Evolutionary conservation across 1,140 invertebrate species (phyloP), one percentile per base, ranked within the genome.

Genomic region (Pseudomyrmex flavicornis): DNA sequence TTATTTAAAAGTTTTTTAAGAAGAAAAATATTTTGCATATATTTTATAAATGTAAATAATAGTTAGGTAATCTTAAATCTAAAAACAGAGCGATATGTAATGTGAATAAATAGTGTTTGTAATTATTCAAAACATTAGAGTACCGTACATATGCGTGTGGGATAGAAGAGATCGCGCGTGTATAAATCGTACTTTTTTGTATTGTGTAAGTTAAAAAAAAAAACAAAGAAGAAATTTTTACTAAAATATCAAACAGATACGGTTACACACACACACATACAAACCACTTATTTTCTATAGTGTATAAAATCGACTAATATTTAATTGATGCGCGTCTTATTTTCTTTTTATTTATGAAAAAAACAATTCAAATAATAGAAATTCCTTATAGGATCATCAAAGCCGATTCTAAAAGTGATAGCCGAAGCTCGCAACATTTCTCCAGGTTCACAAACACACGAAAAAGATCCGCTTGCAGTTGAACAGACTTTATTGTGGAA

Each of bases 381-480:
- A 88, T 88, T 90, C 79, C 75, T 91, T 91, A 56, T 85, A 91
- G 90, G 90, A 68, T 88, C 85, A 8, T 80, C 68, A 26, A 91
- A 85, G 74, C 85, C 88, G 13, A 82, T 26, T 12, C 84, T 91
- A 63, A 91, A 83, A 26, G 85, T 90, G 48, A 91, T 90, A 52
- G 88, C 89, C 2, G 91, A 91, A 54, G 90, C 91, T 70, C 83
- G 90, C 48, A 65, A 87, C 17, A 70, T 56, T 56, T 87, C 80
- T 20, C 85, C 82, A 17, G 82, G 61, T 9, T 58, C 66, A n/a
- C 48, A 62, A 63, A 73, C 62, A 2, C 58, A 65, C 2, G 17
- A 35, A 0, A 84, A 8, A 61, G 61, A 61, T 69, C 74, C 73
- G 7, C 44, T 68, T 17, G 56, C 59, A 15, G 50, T 85, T 52